Evolutionary conservation across 2,113 vertebrate species (phyloP), one percentile per base, ranked within the genome.

Genomic region (Nanorana parkeri): DNA sequence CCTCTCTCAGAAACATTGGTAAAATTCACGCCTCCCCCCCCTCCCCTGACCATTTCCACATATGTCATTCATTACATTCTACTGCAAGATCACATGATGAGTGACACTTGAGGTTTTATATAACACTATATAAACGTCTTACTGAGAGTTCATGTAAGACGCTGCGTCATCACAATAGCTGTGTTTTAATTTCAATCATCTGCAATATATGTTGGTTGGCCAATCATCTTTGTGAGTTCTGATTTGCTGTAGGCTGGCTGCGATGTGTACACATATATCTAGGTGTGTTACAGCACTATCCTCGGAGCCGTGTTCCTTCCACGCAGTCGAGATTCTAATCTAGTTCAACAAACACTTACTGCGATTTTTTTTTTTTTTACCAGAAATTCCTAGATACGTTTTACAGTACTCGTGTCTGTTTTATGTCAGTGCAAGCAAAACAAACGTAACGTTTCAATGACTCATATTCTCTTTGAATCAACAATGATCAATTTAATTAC

Each of bases 21-120:
- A 16, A 68, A 66, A 41, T 41, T n/a, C n/a, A n/a, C n/a, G n/a
- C 68, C 47, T 26, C 23, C 68, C 28, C 29, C 19, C n/a, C 29
- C 20, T 32, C 41, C 13, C 41, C 41, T 19, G 69, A 56, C 20
- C 26, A 2, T 7, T 56, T 17, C 69, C 24, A 56, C 52, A 29
- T 17, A 73, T 73, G 69, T 52, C 8, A 73, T 73, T 26, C 52
- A 73, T 73, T 55, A 73, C 24, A 28, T 71, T 71, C 68, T 41
- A 26, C 47, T 26, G 13, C 51, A n/a, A n/a, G 19, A 73, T 13
- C 69, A 56, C 24, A 11, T n/a, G 10, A 29, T 36, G 54, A 20
- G 17, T 20, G 28, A 73, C 69, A n/a, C 41, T 17, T 17, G 20
- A 52, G 15, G 3, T 72, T 54, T 71, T 71, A 23, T 71, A 26